Conservation (phyloP, 2,888 invertebrate genomes). For the Perdita meconis region DNA sequence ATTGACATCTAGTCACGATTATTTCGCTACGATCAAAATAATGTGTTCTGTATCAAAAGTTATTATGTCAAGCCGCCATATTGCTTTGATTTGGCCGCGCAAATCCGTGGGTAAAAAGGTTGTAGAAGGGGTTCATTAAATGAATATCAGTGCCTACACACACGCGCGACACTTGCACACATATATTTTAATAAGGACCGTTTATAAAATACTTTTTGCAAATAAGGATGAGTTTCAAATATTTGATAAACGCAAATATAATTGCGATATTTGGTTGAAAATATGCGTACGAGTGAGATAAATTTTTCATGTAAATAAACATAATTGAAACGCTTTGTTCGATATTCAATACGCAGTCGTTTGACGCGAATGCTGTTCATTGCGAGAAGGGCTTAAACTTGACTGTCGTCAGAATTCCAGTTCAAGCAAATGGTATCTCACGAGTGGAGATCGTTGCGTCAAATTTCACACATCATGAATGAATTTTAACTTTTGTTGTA, state of each 20-base stretch:
- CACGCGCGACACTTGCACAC: too few species aligned
- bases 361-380: conserved; percentile 5
- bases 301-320: too few species aligned
- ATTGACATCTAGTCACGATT: conserved; percentile 19
- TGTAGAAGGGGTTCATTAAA: conserved; percentile 36
- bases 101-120: conserved; percentile 44
- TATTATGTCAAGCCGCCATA: conserved; percentile 73
- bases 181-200: neutral
- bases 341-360: neutral
- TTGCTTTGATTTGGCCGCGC: conserved; percentile 73
- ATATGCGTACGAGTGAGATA: too few species aligned
- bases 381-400: conserved; percentile 39
- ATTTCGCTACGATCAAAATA: conserved; percentile 60
- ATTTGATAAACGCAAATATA: conserved; percentile 10
- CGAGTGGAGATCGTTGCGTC: conserved; percentile 84
- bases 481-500: conserved; percentile 80
- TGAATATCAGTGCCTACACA: conserved; percentile 10
- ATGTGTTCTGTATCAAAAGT: conserved; percentile 61
- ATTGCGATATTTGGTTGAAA: neutral
- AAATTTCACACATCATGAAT: conserved; percentile 84
- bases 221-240: neutral
- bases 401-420: conserved; percentile 69
- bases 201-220: conserved; percentile 1
- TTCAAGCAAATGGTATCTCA: conserved; percentile 85
- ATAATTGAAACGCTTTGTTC: too few species aligned